Conservation (phyloP, 2,888 invertebrate species). For the Beris morrisii region DNA sequence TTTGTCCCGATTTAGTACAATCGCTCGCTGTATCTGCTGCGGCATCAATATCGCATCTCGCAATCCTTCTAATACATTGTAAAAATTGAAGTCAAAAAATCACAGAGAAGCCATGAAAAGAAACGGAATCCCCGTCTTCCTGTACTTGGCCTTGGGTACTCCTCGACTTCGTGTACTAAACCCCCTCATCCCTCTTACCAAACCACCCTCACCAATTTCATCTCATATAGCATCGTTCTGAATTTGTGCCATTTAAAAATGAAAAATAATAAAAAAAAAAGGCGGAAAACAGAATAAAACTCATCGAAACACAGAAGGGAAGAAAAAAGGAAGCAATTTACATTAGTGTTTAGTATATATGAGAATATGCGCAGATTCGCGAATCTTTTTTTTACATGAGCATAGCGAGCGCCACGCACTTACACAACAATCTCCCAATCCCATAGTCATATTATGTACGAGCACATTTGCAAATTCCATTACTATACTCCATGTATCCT, state of each 20-base stretch:
- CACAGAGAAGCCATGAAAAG: no score
- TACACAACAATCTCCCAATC: slow-evolving; percentile 8
- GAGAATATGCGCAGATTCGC: slow-evolving; percentile 36
- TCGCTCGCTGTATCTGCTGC: no score
- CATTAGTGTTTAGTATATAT: slow-evolving; percentile 30
- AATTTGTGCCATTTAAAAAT: slow-evolving; percentile 34
- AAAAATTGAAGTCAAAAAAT: no score
- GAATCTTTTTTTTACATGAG: slow-evolving; percentile 8
- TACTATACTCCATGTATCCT: slow-evolving; percentile 4
- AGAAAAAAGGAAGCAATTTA: slow-evolving; percentile 33
- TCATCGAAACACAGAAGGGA: not conserved
- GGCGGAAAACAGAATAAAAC: not conserved
- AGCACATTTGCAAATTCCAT: slow-evolving; percentile 3
- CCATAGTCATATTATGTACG: slow-evolving; percentile 12
- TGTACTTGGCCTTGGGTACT: no score
- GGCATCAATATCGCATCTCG: no score
- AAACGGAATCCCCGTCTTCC: no score
- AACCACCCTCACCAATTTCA: no score
- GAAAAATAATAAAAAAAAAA: slow-evolving; percentile 29
- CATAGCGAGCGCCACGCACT: not conserved
- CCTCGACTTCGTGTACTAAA: no score
- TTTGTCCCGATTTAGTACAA: no score
- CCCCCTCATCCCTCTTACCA: no score
- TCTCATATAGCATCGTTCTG: no score
- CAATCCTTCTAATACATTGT: no score